Percentiles rank a stretch among this genome's conserved stretches.
These are phyloP conservation scores for Rotaria magnacalcarata DNA, from an alignment of 2,888 invertebrate species.

Conservation along the genomic window DNA sequence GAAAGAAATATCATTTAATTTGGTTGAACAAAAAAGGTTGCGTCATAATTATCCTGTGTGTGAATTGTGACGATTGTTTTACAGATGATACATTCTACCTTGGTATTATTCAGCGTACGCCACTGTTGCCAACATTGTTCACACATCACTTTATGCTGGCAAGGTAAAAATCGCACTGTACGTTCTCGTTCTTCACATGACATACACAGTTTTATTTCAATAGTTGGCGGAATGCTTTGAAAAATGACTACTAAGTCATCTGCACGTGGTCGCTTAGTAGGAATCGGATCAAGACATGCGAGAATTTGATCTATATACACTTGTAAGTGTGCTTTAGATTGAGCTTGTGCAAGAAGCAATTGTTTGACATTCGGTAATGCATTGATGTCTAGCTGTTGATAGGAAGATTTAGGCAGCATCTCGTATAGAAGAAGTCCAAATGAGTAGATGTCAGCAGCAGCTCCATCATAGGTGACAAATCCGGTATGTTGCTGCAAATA, in stretches of 20 bases:
- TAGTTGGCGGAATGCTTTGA: not conserved
- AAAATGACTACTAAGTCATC: not conserved
- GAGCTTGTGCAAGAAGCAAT: not conserved
- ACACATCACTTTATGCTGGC: not conserved
- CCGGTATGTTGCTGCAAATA: not conserved
- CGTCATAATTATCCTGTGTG: not conserved
- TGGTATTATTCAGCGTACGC: no score
- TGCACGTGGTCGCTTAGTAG: not conserved
- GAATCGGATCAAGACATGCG: not conserved
- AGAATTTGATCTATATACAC: not conserved
- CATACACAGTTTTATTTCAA: not conserved
- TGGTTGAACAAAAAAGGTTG: not conserved
- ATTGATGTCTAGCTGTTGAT: not conserved
- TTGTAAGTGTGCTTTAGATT: not conserved
- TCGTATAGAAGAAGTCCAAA: not conserved
- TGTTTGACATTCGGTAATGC: not conserved
- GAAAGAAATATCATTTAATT: no score
- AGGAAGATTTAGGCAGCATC: not conserved
- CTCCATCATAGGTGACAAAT: not conserved
- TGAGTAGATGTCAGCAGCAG: not conserved
- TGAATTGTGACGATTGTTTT: not conserved
- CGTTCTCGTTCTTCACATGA: not conserved
- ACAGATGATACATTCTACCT: not conserved
- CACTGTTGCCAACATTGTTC: not conserved
- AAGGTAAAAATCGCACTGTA: not conserved